Percentiles rank a stretch among this genome's conserved stretches.
phyloP scores from a whole-genome alignment of 2,797 vertebrate species.

The Pseudochirops corinnae region DNA sequence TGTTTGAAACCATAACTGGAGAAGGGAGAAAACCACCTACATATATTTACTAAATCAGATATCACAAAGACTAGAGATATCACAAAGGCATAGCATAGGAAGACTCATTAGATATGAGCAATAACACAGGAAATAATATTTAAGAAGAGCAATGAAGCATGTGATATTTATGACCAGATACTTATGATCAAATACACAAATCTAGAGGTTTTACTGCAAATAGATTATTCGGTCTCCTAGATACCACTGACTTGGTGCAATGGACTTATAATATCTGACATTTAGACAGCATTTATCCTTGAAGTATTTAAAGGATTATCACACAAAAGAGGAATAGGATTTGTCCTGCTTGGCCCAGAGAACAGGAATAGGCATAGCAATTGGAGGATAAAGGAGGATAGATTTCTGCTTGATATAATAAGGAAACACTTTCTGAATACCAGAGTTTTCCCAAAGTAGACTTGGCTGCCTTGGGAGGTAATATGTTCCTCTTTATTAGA shows the following conservation, averaged over 20 bases:
- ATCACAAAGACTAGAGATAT: not conserved
- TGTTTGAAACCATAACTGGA: not conserved
- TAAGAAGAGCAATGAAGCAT: not conserved
- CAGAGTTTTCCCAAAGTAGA: not conserved
- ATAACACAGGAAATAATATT: not conserved
- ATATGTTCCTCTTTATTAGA: not conserved
- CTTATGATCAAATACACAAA: not conserved
- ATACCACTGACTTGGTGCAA: not conserved
- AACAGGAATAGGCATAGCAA: not conserved
- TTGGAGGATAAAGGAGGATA: not conserved
- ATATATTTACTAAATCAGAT: not conserved
- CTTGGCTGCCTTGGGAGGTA: not conserved
- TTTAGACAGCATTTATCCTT: not conserved
- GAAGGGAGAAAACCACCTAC: not conserved
- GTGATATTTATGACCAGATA: not conserved
- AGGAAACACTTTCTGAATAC: not conserved
- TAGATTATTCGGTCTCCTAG: not conserved
- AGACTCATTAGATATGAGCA: not conserved
- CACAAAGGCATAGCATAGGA: not conserved
- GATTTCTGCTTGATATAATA: not conserved
- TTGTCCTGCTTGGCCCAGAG: not conserved
- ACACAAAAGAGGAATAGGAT: not conserved
- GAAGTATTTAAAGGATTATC: not conserved
- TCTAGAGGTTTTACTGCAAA: not conserved
- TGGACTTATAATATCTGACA: not conserved